Conservation (phyloP, 2,797 vertebrate genomes). For the Nothura maculosa region DNA sequence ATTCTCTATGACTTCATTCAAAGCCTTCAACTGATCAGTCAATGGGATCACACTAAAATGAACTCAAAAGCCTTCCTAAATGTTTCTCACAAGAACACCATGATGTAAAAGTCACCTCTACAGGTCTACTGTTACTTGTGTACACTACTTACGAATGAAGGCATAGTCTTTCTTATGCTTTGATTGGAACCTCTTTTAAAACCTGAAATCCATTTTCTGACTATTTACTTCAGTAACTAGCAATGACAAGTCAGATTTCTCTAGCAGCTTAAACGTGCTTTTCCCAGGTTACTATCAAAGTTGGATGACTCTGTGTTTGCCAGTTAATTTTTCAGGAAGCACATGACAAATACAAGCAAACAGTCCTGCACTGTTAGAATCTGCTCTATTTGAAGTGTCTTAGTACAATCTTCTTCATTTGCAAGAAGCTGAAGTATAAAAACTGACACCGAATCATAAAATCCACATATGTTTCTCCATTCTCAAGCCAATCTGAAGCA, state of each 20-base stretch:
- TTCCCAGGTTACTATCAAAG: not conserved
- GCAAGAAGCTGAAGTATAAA: not conserved
- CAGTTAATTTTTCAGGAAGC: not conserved
- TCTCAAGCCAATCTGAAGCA: not conserved
- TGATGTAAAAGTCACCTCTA: not conserved
- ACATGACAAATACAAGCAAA: not conserved
- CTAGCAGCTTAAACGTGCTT: not conserved
- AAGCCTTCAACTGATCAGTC: not conserved
- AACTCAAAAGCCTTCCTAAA: not conserved
- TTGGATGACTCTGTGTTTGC: not conserved
- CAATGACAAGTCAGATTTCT: not conserved
- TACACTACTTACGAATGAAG: not conserved
- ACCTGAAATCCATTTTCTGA: not conserved
- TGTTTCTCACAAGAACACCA: not conserved
- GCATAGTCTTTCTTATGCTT: not conserved
- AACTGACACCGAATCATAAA: not conserved
- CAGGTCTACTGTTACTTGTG: not conserved
- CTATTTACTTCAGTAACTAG: not conserved
- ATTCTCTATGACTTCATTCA: not conserved
- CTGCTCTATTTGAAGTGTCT: not conserved
- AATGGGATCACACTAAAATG: not conserved
- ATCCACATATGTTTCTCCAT: not conserved
- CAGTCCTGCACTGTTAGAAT: not conserved
- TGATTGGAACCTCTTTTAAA: not conserved
- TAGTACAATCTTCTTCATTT: not conserved